A percentile compares a stretch with the other conserved stretches of the same genome.
Conservation (phyloP, 2,888 invertebrate genomes). For the Thera obeliscata region DNA sequence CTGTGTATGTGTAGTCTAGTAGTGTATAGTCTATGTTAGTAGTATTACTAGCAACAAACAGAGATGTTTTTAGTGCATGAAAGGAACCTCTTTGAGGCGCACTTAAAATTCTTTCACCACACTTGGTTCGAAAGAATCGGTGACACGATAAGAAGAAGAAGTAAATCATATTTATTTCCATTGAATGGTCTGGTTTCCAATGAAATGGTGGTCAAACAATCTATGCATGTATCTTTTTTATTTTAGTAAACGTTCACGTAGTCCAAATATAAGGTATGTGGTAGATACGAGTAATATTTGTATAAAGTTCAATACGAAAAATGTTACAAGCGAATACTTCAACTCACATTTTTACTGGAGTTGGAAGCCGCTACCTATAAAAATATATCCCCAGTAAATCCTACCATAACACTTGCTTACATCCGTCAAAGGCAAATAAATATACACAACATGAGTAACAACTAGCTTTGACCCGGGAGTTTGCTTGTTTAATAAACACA, state of each 20-base stretch:
- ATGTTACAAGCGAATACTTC: conserved; percentile 11
- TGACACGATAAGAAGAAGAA: too few species aligned
- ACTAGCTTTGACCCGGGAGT: conserved; percentile 6
- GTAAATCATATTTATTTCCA: too few species aligned
- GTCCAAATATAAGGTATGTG: background rate
- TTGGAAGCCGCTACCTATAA: conserved; percentile 9
- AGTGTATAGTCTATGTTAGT: too few species aligned
- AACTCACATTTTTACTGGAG: conserved; percentile 2
- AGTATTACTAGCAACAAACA: too few species aligned
- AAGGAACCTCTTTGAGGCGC: too few species aligned
- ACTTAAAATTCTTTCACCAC: too few species aligned
- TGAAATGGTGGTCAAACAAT: background rate
- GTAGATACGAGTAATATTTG: background rate
- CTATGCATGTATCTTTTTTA: background rate
- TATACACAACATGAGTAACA: conserved; percentile 13
- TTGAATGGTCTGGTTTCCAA: too few species aligned
- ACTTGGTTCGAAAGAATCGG: too few species aligned
- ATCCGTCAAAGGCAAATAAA: conserved; percentile 30
- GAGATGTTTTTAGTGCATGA: too few species aligned
- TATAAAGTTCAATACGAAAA: conserved; percentile 5
- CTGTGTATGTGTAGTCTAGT: too few species aligned
- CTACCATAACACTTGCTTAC: conserved; percentile 10
- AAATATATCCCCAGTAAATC: conserved; percentile 20
- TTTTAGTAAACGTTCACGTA: background rate
- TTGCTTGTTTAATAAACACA: background rate